These are phyloP conservation scores for Lutraria rhynchaena DNA, from an alignment of 1,140 invertebrate species.

Conservation along the genomic window DNA sequence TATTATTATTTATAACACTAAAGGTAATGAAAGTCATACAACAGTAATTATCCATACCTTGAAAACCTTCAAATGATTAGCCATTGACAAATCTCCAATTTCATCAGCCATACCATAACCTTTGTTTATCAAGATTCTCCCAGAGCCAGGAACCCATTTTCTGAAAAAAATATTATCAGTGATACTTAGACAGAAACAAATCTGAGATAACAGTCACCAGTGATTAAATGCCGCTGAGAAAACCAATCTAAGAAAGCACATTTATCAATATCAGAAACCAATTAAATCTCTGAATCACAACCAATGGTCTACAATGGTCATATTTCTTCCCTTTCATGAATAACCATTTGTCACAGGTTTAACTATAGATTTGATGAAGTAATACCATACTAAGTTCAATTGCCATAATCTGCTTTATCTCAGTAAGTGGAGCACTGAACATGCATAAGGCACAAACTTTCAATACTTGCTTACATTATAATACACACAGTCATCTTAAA, in stretches of 20 bases:
- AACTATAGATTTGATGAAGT: no score
- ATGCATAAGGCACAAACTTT: no score
- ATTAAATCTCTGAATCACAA: not conserved
- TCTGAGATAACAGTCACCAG: not conserved
- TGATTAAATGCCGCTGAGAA: not conserved
- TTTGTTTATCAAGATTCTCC: constrained; percentile 5
- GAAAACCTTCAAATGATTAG: not conserved
- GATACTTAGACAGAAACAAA: not conserved
- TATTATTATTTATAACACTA: no score
- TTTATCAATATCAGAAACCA: not conserved
- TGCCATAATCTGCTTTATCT: no score
- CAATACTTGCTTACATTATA: no score
- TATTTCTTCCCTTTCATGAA: not conserved
- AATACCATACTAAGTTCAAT: no score
- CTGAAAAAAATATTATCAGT: not conserved
- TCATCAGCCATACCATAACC: constrained; percentile 34
- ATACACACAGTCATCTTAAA: no score
- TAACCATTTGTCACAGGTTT: not conserved
- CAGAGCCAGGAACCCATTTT: constrained; percentile 15
- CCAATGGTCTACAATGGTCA: not conserved
- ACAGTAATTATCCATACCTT: no score
- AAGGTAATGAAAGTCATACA: no score
- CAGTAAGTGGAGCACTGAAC: no score
- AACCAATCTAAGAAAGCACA: not conserved
- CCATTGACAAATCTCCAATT: not conserved